Base-by-base conservation (phyloP, 2,888 invertebrate genomes). In the Eugnorisma glareosa region DNA sequence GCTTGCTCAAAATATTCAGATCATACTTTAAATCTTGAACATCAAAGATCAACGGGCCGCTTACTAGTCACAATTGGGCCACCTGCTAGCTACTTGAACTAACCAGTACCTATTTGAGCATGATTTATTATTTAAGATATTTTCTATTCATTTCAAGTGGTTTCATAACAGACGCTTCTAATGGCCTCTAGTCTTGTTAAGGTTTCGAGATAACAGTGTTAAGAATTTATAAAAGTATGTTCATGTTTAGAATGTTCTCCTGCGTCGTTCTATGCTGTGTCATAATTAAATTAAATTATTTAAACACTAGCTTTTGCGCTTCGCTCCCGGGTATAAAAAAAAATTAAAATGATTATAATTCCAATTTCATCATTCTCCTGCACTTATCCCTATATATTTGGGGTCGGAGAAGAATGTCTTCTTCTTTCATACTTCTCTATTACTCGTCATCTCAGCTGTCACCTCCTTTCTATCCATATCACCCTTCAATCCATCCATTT, bases 101-200 rank as follows among this genome's bases (percentile, higher is more conserved):
- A 92, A 90, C 90, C 84, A 90, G 92, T 87, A 90, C 93, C 94
- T 94, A 92, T 93, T 94, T 95, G 92, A 89, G 90, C 89, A 91
- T 94, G 92, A 94, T 94, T 94, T 94, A 94, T 93, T 91, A 88
- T 85, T 88, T 79, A 88, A 89, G 88, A 88, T 89, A 90, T 88
- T 86, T 86, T 89, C 82, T 90, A 88, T 91, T 89, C 85, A 89
- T 84, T 91, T 94, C 93, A 92, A 94, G 94, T 94, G 94, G 91
- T 85, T 88, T 79, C 86, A 85, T 87, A 91, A 89, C 92, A 92
- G 91, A 90, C 88, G 91, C 83, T 87, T 88, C 86, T 90, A 91
- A 93, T 90, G 90, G 91, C 83, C 76, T 84, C 90, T 85, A 21
- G 89, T 88, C 92, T 93, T 91, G 89, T 92, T 91, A 89, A 86